Conservation (phyloP, 2,888 invertebrate genomes). For the Mactromeris polynyma region DNA sequence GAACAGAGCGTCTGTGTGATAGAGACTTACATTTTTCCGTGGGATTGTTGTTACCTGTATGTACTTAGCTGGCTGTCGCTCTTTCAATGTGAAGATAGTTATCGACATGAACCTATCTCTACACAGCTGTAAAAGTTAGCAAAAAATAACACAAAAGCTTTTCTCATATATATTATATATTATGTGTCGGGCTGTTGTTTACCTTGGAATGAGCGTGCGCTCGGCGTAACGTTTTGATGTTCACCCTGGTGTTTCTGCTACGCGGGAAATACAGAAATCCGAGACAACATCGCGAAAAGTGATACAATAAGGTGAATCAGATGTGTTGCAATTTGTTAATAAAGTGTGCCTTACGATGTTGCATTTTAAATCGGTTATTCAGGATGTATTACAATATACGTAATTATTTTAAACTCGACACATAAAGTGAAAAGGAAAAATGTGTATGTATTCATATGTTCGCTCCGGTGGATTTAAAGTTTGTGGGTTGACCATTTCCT, state of each 20-base stretch:
- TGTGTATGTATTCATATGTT: too few species aligned
- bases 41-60: neutral
- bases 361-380: neutral
- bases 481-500: neutral
- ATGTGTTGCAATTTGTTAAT: neutral
- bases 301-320: neutral
- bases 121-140: conserved; percentile 17
- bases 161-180: conserved; percentile 10
- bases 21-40: neutral
- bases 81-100: neutral
- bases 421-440: too few species aligned
- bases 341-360: neutral
- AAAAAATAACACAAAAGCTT: conserved; percentile 24
- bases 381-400: neutral
- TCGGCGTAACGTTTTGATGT: neutral
- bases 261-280: neutral
- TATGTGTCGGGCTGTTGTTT: conserved; percentile 30
- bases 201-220: conserved; percentile 3
- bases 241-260: neutral
- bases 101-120: neutral
- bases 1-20: neutral
- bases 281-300: neutral
- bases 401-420: too few species aligned
- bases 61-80: neutral
- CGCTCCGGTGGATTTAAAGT: too few species aligned